Percentiles rank a stretch among this genome's conserved stretches.
phyloP scores from a whole-genome alignment of 1,140 invertebrate species.

The Theocolax elegans region DNA sequence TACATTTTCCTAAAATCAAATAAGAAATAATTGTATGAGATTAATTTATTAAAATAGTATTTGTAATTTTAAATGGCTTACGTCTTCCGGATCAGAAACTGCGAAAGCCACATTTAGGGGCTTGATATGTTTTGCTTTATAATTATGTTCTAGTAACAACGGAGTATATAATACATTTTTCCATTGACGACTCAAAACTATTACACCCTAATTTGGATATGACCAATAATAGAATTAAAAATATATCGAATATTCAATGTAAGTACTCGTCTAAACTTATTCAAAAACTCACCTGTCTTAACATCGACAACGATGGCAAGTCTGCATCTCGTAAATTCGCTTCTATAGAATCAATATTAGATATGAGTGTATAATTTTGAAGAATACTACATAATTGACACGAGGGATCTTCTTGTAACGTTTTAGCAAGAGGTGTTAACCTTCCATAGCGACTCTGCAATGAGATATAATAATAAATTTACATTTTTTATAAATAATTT shows the following conservation, averaged over 20 bases:
- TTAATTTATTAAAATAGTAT: neutral
- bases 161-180: slow-evolving; percentile 96
- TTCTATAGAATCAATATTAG: slow-evolving; percentile 81
- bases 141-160: slow-evolving; percentile 87
- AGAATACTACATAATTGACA: slow-evolving; percentile 92
- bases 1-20: slow-evolving; percentile 67
- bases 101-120: slow-evolving; percentile 90
- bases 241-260: too few relatives aligned
- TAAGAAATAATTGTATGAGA: too few relatives aligned
- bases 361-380: slow-evolving; percentile 84
- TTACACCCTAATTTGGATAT: too few relatives aligned
- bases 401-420: slow-evolving; percentile 94
- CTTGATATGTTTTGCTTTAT: slow-evolving; percentile 84
- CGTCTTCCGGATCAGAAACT: slow-evolving; percentile 84
- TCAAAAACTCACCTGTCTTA: slow-evolving; percentile 78
- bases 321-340: slow-evolving; percentile 84
- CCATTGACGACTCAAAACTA: slow-evolving; percentile 94
- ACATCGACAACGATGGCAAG: slow-evolving; percentile 86
- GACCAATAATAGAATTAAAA: too few relatives aligned
- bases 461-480: too few relatives aligned
- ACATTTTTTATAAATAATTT: too few relatives aligned
- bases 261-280: too few relatives aligned
- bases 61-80: slow-evolving; percentile 40
- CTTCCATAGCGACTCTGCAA: slow-evolving; percentile 90
- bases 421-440: slow-evolving; percentile 87